Conservation (phyloP, 30 jellyfish, hydroid and myxozoan genomes). For the Pelagia noctiluca region DNA sequence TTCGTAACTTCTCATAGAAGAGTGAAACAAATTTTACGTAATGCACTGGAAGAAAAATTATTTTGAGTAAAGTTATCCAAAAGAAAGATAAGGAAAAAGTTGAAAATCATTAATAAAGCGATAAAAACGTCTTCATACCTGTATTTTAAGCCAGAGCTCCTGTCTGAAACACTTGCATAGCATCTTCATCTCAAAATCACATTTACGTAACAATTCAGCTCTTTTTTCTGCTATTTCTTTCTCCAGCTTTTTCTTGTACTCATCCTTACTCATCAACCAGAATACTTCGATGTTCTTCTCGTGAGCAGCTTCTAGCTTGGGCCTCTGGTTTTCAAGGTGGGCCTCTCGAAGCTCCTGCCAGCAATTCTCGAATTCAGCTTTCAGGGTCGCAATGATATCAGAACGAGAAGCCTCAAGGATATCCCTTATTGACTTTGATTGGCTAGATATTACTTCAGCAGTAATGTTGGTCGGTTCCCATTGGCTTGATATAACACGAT, state of each 20-base stretch:
- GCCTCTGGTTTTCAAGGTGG: too few species aligned
- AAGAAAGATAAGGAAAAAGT: neutral
- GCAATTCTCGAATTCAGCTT: too few species aligned
- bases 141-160: constrained; percentile 67
- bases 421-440: too few species aligned
- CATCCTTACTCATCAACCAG: neutral
- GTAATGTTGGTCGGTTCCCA: too few species aligned
- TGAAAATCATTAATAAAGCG: neutral
- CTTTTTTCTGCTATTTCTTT: neutral
- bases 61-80: neutral
- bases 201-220: constrained; percentile 19
- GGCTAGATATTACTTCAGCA: too few species aligned
- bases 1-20: too few species aligned
- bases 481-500: too few species aligned
- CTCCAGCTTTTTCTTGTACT: constrained; percentile 1
- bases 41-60: too few species aligned
- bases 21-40: too few species aligned
- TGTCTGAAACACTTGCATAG: constrained; percentile 44
- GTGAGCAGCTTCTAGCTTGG: neutral
- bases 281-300: constrained; percentile 4
- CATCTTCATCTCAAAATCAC: constrained; percentile 15
- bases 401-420: too few species aligned
- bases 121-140: neutral
- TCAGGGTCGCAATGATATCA: too few species aligned
- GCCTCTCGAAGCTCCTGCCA: too few species aligned